Percentiles rank a stretch among this genome's conserved stretches.
Conservation (phyloP, 2,888 invertebrate species). For the Drosophila leonis region DNA sequence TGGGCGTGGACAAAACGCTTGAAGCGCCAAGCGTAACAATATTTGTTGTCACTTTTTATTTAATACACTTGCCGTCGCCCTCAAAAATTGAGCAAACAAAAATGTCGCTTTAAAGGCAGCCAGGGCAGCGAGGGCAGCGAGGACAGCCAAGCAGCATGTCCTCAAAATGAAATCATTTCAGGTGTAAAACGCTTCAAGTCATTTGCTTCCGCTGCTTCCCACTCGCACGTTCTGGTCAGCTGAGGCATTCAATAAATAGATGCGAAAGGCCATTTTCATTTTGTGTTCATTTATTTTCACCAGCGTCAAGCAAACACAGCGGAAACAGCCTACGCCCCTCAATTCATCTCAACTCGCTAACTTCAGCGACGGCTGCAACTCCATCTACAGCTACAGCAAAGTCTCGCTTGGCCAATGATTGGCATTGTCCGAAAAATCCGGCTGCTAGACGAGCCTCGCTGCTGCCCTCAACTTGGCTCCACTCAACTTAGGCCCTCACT, state of each 20-base stretch:
- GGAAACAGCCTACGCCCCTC: slow-evolving; percentile 3
- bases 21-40: slow-evolving; percentile 63
- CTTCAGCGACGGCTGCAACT: neutral
- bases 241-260: slow-evolving; percentile 51
- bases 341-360: neutral
- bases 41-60: slow-evolving; percentile 79
- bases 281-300: slow-evolving; percentile 49
- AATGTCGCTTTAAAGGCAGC: slow-evolving; percentile 19
- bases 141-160: slow-evolving; percentile 17
- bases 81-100: slow-evolving; percentile 63
- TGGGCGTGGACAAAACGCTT: slow-evolving; percentile 32
- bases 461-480: neutral
- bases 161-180: slow-evolving; percentile 73
- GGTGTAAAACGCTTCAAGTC: slow-evolving; percentile 77
- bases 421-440: slow-evolving; percentile 37
- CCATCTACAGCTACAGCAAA: neutral
- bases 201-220: slow-evolving; percentile 33
- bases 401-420: slow-evolving; percentile 47
- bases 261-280: slow-evolving; percentile 49
- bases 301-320: slow-evolving; percentile 41
- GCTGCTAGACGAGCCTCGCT: neutral
- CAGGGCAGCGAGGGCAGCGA: neutral
- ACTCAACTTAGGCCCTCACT: slow-evolving; percentile 23
- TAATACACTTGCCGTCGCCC: slow-evolving; percentile 64
- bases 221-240: slow-evolving; percentile 11